phyloP scores from a whole-genome alignment of 2,888 invertebrate genomes.

The Xestia c-nigrum region DNA sequence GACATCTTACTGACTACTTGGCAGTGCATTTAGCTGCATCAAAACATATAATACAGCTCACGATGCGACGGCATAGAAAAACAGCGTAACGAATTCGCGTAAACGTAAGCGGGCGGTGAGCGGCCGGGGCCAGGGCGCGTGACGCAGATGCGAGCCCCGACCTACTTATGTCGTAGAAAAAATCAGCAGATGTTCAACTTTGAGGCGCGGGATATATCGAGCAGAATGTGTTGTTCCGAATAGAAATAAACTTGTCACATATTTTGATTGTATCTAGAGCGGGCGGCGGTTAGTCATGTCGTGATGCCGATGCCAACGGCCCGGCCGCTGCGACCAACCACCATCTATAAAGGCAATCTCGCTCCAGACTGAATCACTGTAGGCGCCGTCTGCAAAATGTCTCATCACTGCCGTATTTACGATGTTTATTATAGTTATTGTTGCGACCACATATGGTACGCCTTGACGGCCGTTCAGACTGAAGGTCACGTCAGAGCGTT shows the following conservation, averaged over 20 bases:
- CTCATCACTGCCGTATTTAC: constrained; percentile 85
- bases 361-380: constrained; percentile 88
- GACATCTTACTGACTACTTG: not conserved
- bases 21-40: constrained; percentile 23
- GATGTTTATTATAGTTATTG: constrained; percentile 72
- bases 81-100: constrained; percentile 84
- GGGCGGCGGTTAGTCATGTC: constrained; percentile 89
- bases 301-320: constrained; percentile 89
- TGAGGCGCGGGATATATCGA: constrained; percentile 87
- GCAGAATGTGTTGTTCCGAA: constrained; percentile 89
- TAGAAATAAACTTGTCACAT: constrained; percentile 91
- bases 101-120: constrained; percentile 82
- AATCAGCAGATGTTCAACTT: constrained; percentile 89
- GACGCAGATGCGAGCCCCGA: constrained; percentile 89
- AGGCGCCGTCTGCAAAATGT: constrained; percentile 91
- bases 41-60: constrained; percentile 44
- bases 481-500: constrained; percentile 55
- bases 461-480: constrained; percentile 37
- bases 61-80: constrained; percentile 75
- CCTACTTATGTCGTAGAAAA: constrained; percentile 90
- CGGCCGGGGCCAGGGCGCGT: constrained; percentile 78
- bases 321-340: constrained; percentile 80
- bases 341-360: constrained; percentile 88
- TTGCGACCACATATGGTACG: constrained; percentile 66
- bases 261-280: constrained; percentile 91